Conservation (phyloP, 92 coral and sea anemone genomes). For the Meandrina meandrites region DNA sequence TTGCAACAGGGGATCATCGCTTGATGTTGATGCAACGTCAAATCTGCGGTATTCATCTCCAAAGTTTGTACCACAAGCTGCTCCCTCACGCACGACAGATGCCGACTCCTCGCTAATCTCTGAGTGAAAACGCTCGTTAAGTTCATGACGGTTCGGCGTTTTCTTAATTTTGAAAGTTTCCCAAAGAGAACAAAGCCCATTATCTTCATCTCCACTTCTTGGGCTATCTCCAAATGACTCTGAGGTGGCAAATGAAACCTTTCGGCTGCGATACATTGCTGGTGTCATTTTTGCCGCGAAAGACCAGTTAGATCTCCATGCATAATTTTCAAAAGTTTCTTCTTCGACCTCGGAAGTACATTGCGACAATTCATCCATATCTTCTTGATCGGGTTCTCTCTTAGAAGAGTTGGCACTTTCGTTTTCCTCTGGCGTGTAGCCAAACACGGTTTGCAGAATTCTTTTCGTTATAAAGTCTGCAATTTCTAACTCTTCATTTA, state of each 20-base stretch:
- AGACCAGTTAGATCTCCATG: slow-evolving; percentile 27
- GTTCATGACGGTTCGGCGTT: not conserved
- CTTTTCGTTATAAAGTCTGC: not conserved
- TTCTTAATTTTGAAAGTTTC: not conserved
- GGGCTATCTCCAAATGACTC: not conserved
- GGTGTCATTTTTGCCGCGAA: not conserved
- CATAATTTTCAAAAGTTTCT: not conserved
- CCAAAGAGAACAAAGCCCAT: not conserved
- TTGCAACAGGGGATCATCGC: not conserved
- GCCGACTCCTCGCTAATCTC: not conserved
- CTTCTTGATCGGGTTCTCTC: not conserved
- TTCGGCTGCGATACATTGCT: slow-evolving; percentile 6
- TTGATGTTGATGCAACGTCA: too few relatives aligned
- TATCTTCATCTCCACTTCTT: not conserved
- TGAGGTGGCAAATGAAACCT: not conserved
- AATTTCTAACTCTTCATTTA: slow-evolving; percentile 5
- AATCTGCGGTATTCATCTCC: not conserved
- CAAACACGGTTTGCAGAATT: not conserved
- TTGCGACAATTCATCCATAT: not conserved
- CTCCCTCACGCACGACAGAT: not conserved
- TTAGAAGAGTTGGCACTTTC: not conserved
- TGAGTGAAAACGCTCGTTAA: not conserved
- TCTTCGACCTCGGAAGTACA: not conserved
- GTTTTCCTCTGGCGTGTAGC: not conserved
- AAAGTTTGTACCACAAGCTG: not conserved